phyloP scores from a whole-genome alignment of 2,113 vertebrate species.

The Aspidoscelis tigris region DNA sequence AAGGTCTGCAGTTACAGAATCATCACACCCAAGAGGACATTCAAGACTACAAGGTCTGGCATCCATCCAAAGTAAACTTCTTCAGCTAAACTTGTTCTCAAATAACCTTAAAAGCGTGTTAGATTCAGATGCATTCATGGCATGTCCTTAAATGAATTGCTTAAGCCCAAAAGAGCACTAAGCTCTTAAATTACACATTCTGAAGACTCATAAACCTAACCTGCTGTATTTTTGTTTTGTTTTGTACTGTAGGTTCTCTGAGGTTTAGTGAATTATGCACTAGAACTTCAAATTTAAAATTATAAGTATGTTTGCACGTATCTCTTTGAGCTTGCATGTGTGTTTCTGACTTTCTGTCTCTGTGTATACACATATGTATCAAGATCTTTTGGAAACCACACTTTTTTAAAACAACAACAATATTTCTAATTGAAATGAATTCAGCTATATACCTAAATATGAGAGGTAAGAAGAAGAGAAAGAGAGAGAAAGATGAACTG shows the following conservation, averaged over 20 bases:
- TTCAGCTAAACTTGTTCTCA: slow-evolving; percentile 16
- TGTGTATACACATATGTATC: not conserved
- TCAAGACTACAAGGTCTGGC: not conserved
- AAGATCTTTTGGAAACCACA: not conserved
- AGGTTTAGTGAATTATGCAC: slow-evolving; percentile 16
- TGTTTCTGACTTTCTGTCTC: not conserved
- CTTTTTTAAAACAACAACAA: too few species aligned
- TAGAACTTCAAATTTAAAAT: not conserved
- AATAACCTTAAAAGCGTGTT: slow-evolving; percentile 19
- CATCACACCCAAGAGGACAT: not conserved
- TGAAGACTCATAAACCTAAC: slow-evolving; percentile 27
- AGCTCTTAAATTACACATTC: not conserved
- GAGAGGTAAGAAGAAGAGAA: not conserved
- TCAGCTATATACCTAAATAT: slow-evolving; percentile 26
- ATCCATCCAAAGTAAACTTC: not conserved
- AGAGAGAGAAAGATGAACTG: not conserved
- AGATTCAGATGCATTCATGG: slow-evolving; percentile 7
- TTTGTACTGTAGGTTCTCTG: slow-evolving; percentile 4
- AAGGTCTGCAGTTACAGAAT: not conserved
- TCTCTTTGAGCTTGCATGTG: not conserved
- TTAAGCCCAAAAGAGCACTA: slow-evolving; percentile 22
- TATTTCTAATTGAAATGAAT: slow-evolving; percentile 4
- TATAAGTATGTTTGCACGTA: not conserved
- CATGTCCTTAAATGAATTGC: slow-evolving; percentile 7
- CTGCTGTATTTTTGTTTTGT: not conserved